Evolutionary conservation across 1,140 invertebrate genomes (phyloP), one percentile per base, ranked within the genome.

Genomic region (Listronotus bonariensis): DNA sequence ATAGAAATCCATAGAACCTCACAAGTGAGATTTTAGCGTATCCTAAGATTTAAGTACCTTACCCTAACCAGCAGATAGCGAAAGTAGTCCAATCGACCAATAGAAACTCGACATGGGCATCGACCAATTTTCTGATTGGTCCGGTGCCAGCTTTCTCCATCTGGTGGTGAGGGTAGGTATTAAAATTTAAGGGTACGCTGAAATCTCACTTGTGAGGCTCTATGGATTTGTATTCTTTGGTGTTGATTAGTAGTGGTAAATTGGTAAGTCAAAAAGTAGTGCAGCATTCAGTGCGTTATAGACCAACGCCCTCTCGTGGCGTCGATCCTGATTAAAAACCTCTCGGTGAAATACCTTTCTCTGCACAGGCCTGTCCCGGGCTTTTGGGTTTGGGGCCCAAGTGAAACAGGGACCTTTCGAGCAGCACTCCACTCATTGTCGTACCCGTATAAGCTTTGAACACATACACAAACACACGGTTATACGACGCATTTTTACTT

Each of bases 271-370:
- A 11, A 38, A 58, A 46, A 48, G 32, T 41, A 57, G 76, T 77
- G 74, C 74, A 65, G 65, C 72, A 74, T 69, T 74, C 69, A 70
- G 74, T 76, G 73, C 70, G 70, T 67, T 72, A 68, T 59, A 26
- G 45, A 42, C 11, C 48, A 18, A 32, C 10, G 48, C 36, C 57
- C n/a, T 10, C 46, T n/a, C 32, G 8, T 15, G 43, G 54, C 54
- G 45, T 41, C 54, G 36, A 38, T 68, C 34, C 8, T 3, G 36
- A 26, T 10, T 59, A 61, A 46, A 56, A 56, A 60, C 31, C 52
- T 56, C 63, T 58, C 49, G 52, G 59, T 72, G 69, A 70, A 74
- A 70, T 78, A 78, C 77, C 77, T 78, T 76, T 78, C 74, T 78
- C 77, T 77, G 74, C 75, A 77, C 68, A 78, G 72, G 70, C 77